phyloP scores from a whole-genome alignment of 2,797 vertebrate genomes.

The Phaenicophaeus curvirostris region DNA sequence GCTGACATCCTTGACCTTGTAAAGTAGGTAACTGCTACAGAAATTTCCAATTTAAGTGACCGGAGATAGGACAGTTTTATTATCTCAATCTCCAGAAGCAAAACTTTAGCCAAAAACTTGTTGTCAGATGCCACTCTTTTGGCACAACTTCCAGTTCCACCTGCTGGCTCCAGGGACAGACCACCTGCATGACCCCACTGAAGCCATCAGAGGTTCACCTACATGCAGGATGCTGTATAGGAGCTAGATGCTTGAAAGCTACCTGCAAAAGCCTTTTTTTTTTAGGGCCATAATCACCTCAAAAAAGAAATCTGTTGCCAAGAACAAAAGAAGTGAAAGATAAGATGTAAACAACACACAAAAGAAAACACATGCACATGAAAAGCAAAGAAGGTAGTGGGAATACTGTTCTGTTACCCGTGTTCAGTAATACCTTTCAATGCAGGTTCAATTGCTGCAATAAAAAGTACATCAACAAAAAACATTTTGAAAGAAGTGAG shows the following conservation, averaged over 20 bases:
- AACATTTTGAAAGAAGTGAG: background rate
- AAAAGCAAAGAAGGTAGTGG: background rate
- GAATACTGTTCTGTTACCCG: background rate
- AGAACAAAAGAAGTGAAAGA: background rate
- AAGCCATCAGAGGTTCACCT: background rate
- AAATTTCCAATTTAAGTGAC: background rate
- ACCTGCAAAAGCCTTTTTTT: background rate
- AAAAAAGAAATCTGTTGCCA: background rate
- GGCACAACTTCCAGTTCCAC: background rate
- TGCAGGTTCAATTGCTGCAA: accelerated
- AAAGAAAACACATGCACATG: background rate
- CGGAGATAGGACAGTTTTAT: background rate
- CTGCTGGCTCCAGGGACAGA: background rate
- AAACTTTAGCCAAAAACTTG: background rate
- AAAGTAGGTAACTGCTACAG: background rate
- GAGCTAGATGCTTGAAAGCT: background rate
- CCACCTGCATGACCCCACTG: background rate
- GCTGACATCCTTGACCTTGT: background rate
- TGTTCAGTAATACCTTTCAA: background rate
- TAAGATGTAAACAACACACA: background rate
- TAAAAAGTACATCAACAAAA: background rate
- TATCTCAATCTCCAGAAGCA: background rate
- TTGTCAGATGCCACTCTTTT: background rate
- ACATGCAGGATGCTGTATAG: background rate
- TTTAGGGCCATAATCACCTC: background rate